Evolutionary conservation across 1,140 invertebrate genomes (phyloP), one percentile per base, ranked within the genome.

Genomic region (Pogonomyrmex barbatus): DNA sequence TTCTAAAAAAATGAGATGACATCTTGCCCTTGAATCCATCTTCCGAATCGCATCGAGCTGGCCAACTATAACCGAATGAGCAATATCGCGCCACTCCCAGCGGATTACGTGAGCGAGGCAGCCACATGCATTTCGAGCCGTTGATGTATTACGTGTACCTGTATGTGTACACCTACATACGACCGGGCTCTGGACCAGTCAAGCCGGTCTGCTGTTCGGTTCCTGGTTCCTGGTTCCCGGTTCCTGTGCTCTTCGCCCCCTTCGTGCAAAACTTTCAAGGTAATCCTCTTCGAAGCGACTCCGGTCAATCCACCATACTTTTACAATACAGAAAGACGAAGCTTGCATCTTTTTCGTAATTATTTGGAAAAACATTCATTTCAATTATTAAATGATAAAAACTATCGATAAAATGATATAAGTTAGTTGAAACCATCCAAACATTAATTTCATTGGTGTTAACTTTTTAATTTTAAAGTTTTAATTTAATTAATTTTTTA

Each of bases 191-290:
- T 83, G 89, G 79, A 91, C 89, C 89, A 87, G 90, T 91, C 90
- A 91, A 91, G 87, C 90, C 89, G 89, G 90, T 91, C 89, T 56
- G 47, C 75, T 30, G 65, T 60, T 79, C 86, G 65, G 89, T 91
- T 91, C 89, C 90, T 90, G 85, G 89, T 91, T 91, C 89, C 90
- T 89, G 89, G 85, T 91, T 91, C 85, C 90, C 84, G 79, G 89
- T 91, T 90, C 89, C 89, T 89, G 87, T 90, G 54, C 62, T 81
- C 30, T 36, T 56, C 42, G 24, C 54, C 54, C 67, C 79, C 76
- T 67, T 71, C 65, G 76, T 87, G 87, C 87, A 82, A 91, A 91
- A 88, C 83, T 91, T 77, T 91, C 90, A 91, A 91, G 90, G 89
- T 71, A 89, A 91, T 89, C 90, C 82, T 90, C 79, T 90, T 91